Evolutionary conservation across 2,888 invertebrate species (phyloP), one percentile per base, ranked within the genome.

Genomic region (Lepidochrysops patricia): DNA sequence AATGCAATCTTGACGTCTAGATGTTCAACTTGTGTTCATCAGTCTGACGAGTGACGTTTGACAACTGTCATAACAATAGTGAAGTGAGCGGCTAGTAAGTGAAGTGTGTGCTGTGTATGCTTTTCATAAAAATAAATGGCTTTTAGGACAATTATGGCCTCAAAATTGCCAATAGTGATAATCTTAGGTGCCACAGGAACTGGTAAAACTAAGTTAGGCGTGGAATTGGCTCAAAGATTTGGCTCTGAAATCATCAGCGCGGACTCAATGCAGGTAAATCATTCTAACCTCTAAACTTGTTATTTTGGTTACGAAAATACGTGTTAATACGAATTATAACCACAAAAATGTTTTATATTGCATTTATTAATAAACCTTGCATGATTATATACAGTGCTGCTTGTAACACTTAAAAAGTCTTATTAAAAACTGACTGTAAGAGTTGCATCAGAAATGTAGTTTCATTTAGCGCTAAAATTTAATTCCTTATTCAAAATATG

Each of bases 161-260:
- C 82, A 60, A 80, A 79, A 72, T 74, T 89, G 70, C 96, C 96
- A 66, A 85, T 96, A 74, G 93, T 99, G 72, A 94, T 98, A 57
- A 94, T 99, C 84, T 91, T 98, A 68, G 99, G 99, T 70, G 95
- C 98, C 32, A 99, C 99, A 43, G 99, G 98, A 7, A 95, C 96
- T 4, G 99, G 99, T 61, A 99, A 99, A 90, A 98, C 99, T 1
- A 98, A 98, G 84, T 89, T 99, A 68, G 96, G 97, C 61, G 91
- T 99, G 62, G 96, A 98, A 89, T 88, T 99, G 66, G 98, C 98
- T 0, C 92, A 93, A 72, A 93, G 91, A 75, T 97, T 95, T 80
- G 91, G 91, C 67, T 96, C 97, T 26, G 98, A 99, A 91, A 94
- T 99, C 61, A 95, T 99, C 63, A 98, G 98, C 75, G 98, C 98